These are phyloP conservation scores for Cebuella pygmaea DNA, from an alignment of 2,797 vertebrate species.

Conservation along the genomic window DNA sequence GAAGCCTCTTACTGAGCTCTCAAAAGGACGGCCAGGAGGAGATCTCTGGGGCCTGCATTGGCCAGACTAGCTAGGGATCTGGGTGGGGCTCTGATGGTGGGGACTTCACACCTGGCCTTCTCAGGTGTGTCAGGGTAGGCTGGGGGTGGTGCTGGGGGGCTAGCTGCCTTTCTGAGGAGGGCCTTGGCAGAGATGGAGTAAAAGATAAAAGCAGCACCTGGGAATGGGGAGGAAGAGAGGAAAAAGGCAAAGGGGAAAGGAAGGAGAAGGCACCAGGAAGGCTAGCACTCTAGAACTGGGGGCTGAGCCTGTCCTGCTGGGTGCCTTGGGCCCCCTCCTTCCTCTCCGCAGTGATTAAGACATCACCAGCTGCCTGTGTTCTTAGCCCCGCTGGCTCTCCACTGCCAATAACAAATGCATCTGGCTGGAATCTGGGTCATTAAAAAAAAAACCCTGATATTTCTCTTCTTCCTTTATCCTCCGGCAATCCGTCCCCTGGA, in stretches of 20 bases:
- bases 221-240: neutral
- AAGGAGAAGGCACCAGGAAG: slow-evolving; percentile 1
- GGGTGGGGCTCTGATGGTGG: neutral
- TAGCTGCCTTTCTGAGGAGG: neutral
- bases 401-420: slow-evolving; percentile 61
- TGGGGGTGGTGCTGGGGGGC: neutral
- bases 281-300: neutral
- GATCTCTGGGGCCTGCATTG: neutral
- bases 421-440: slow-evolving; percentile 77
- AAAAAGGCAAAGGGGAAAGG: neutral
- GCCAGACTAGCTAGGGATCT: neutral
- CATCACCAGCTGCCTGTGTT: slow-evolving; percentile 60
- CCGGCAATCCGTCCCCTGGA: neutral
- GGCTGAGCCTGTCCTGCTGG: neutral
- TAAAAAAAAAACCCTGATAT: slow-evolving; percentile 52
- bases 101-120: neutral
- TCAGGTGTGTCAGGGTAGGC: neutral
- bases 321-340: neutral
- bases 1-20: slow-evolving; percentile 14
- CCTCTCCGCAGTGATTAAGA: slow-evolving; percentile 56
- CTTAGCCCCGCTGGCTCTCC: neutral
- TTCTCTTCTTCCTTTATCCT: slow-evolving; percentile 37
- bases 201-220: neutral
- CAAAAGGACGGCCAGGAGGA: neutral
- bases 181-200: neutral